phyloP scores from a whole-genome alignment of 2,888 invertebrate species.

The Schizaphis graminum region DNA sequence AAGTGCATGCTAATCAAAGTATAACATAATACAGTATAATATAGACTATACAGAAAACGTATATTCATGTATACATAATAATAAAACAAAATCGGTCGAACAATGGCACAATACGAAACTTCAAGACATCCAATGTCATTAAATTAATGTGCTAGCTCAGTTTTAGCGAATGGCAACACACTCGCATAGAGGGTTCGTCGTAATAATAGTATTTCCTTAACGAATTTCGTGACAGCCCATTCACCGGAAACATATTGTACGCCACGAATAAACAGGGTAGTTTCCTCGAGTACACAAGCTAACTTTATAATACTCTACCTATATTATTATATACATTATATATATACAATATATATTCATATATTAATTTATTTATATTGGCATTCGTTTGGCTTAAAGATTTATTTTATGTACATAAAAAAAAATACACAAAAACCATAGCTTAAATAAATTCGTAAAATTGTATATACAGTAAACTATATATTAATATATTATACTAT shows the following conservation, averaged over 20 bases:
- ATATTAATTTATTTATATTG: neutral
- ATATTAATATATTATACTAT: neutral
- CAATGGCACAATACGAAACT: slow-evolving; percentile 38
- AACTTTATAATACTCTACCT: slow-evolving; percentile 14
- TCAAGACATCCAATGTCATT: slow-evolving; percentile 50
- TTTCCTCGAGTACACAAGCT: slow-evolving; percentile 32
- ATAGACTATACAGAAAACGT: neutral
- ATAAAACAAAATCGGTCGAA: slow-evolving; percentile 35
- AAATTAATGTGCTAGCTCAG: slow-evolving; percentile 22
- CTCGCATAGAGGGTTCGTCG: neutral
- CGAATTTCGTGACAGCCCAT: slow-evolving; percentile 37
- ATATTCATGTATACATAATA: slow-evolving; percentile 27
- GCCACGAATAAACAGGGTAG: neutral
- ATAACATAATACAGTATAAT: neutral
- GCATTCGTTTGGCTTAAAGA: neutral
- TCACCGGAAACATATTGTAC: slow-evolving; percentile 29
- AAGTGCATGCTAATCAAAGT: neutral
- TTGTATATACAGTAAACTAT: neutral
- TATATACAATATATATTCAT: neutral
- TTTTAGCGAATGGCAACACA: slow-evolving; percentile 30
- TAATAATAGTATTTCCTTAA: slow-evolving; percentile 46
- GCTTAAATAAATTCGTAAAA: neutral
- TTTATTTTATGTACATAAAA: neutral
- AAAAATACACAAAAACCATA: neutral
- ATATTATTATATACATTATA: neutral